Evolutionary conservation across 2,797 vertebrate species (phyloP), one percentile per base, ranked within the genome.

Genomic region (Cuniculus paca): DNA sequence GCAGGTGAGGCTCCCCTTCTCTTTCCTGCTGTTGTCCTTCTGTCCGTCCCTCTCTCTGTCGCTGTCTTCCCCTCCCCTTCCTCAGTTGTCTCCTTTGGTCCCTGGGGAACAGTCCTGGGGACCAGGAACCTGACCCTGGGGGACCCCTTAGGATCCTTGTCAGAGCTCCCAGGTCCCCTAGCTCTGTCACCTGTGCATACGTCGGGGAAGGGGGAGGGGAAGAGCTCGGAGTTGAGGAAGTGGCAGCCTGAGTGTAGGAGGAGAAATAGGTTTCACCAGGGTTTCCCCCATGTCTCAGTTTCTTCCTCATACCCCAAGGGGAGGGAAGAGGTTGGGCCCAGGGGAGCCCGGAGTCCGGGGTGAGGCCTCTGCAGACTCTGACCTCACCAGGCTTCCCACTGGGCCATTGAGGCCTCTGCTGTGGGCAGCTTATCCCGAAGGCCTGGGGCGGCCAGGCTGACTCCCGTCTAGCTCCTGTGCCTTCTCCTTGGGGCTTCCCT

Each of bases 241-340:
- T 61, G 6, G 3, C 13, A 1, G 34, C 12, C 28, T 22, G 22
- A 0, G 19, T 34, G 34, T 50, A 39, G 28, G 45, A 60, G 56
- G 54, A 36, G 90, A 74, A 93, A 56, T 22, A 2, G 36, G 22
- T 83, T 96, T 91, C 96, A 58, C 58, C 75, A 86, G 1, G 22
- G 42, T 45, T 95, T 95, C 93, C 50, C 50, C 72, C 60, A 34
- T 36, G 68, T 65, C 78, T 61, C 36, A 50, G 14, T 4, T 50
- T 45, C 42, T 45, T 19, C 7, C 4, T 22, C 8, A 52, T 1
- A 16, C 2, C 8, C 34, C n/a, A 16, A 31, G 8, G 26, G 0
- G 34, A 91, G n/a, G 60, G 54, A 84, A 42, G 65, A 58, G 22
- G 4, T 13, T 52, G 63, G 75, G 45, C 34, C 45, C 1, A 1